These are phyloP conservation scores for Holacanthus passer DNA, from an alignment of 2,113 vertebrate genomes.

Conservation along the genomic window DNA sequence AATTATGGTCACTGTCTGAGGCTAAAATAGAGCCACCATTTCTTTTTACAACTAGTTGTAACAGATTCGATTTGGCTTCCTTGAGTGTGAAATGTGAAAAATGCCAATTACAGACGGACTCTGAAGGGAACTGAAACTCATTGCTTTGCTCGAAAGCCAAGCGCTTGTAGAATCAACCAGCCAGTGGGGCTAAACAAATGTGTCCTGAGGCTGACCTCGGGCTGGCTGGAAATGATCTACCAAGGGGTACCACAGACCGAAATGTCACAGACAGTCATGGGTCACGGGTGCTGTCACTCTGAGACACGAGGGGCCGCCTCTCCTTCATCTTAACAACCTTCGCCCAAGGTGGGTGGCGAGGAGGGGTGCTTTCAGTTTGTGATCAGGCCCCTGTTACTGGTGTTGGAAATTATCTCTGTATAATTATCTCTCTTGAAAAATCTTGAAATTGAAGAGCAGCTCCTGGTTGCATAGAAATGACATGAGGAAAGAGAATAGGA, in stretches of 20 bases:
- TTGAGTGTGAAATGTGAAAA: constrained; percentile 41
- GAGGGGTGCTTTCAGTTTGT: constrained; percentile 14
- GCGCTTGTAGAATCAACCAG: constrained; percentile 60
- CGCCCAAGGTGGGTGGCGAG: constrained; percentile 39
- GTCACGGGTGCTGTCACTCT: constrained; percentile 60
- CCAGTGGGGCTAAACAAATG: constrained; percentile 70
- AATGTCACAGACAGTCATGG: constrained; percentile 78
- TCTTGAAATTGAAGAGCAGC: background rate
- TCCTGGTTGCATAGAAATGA: background rate
- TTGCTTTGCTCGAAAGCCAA: constrained; percentile 56
- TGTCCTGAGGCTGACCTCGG: constrained; percentile 72
- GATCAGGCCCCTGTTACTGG: background rate
- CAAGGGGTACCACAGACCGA: constrained; percentile 59
- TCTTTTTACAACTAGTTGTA: constrained; percentile 23
- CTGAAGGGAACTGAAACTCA: constrained; percentile 26
- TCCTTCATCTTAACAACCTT: constrained; percentile 58
- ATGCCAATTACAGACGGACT: constrained; percentile 15
- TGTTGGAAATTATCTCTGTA: no score
- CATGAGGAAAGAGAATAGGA: background rate
- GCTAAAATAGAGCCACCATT: background rate
- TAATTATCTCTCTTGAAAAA: no score
- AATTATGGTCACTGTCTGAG: constrained; percentile 7
- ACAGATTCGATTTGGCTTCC: constrained; percentile 25
- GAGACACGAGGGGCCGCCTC: constrained; percentile 45
- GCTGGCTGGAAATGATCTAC: constrained; percentile 72